phyloP scores from a whole-genome alignment of 2,113 vertebrate species.

The Uropsilus gracilis region DNA sequence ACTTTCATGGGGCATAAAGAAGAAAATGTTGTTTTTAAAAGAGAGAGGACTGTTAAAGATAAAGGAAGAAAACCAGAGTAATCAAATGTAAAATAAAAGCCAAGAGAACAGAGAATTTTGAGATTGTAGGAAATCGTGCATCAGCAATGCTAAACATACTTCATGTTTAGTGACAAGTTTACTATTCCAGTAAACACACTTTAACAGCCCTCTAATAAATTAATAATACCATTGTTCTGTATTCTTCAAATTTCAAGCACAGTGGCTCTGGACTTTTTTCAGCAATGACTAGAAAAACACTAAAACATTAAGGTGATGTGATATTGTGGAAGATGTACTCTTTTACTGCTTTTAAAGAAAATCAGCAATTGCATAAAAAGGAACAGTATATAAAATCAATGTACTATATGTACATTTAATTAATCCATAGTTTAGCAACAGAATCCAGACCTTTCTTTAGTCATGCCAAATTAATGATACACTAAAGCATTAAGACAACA shows the following conservation, averaged over 20 bases:
- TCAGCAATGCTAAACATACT: conserved; percentile 71
- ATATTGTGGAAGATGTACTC: conserved; percentile 53
- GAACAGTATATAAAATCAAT: conserved; percentile 49
- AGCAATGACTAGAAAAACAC: conserved; percentile 57
- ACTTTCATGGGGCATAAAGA: conserved; percentile 76
- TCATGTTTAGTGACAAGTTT: conserved; percentile 59
- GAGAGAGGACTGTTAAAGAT: conserved; percentile 42
- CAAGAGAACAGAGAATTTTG: conserved; percentile 74
- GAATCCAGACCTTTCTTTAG: conserved; percentile 56
- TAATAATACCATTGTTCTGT: conserved; percentile 17
- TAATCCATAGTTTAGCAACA: conserved; percentile 35
- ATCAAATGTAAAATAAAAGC: conserved; percentile 66
- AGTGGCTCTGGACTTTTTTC: conserved; percentile 39
- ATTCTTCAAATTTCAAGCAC: conserved; percentile 62
- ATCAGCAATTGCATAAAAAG: conserved; percentile 21
- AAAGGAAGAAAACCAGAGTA: conserved; percentile 64
- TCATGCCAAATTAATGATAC: conserved; percentile 51
- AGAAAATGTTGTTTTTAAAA: conserved; percentile 61
- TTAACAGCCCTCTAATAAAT: conserved; percentile 52
- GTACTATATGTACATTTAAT: conserved; percentile 18
- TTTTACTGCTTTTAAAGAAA: conserved; percentile 61
- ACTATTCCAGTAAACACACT: conserved; percentile 55
- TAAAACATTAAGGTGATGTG: conserved; percentile 58
- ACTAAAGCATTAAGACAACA: conserved; percentile 38
- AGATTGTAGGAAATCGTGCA: conserved; percentile 55